phyloP scores from a whole-genome alignment of 1,140 invertebrate genomes.

The Penaeus japonicus region DNA sequence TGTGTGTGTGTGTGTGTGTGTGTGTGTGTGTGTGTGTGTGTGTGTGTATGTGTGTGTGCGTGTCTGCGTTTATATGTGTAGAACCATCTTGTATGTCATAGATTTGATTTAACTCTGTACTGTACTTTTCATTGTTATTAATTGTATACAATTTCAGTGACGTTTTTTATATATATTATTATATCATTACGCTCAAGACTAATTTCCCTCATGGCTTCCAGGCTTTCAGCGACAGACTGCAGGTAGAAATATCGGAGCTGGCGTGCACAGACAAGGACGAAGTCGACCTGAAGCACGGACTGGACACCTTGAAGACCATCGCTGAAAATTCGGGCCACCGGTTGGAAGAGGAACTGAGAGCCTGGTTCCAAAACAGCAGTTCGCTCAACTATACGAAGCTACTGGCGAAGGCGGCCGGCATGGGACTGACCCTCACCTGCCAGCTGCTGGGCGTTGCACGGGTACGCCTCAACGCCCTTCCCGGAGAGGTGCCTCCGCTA shows the following conservation, averaged over 20 bases:
- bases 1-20: no score
- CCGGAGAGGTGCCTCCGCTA: slow-evolving; percentile 17
- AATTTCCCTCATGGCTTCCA: background rate
- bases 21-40: no score
- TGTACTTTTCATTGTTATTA: no score
- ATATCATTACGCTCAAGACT: no score
- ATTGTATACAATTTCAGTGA: no score
- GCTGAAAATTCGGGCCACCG: slow-evolving; percentile 32
- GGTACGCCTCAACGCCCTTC: slow-evolving; percentile 33
- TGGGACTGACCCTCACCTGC: slow-evolving; percentile 43
- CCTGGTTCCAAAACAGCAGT: slow-evolving; percentile 1
- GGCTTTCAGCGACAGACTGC: slow-evolving; percentile 34
- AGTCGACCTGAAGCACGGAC: background rate
- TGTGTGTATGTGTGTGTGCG: no score
- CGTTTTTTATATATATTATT: no score
- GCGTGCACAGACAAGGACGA: background rate
- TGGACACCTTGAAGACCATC: slow-evolving; percentile 14
- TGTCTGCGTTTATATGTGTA: no score
- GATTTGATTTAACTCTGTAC: no score
- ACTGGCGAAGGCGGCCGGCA: slow-evolving; percentile 11
- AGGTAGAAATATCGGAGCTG: slow-evolving; percentile 11
- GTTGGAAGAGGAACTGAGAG: slow-evolving; percentile 15
- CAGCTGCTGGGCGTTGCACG: slow-evolving; percentile 44
- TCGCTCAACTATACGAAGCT: slow-evolving; percentile 12
- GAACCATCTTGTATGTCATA: no score